Conservation (phyloP, 1,140 invertebrate species). For the Nylanderia fulva region DNA sequence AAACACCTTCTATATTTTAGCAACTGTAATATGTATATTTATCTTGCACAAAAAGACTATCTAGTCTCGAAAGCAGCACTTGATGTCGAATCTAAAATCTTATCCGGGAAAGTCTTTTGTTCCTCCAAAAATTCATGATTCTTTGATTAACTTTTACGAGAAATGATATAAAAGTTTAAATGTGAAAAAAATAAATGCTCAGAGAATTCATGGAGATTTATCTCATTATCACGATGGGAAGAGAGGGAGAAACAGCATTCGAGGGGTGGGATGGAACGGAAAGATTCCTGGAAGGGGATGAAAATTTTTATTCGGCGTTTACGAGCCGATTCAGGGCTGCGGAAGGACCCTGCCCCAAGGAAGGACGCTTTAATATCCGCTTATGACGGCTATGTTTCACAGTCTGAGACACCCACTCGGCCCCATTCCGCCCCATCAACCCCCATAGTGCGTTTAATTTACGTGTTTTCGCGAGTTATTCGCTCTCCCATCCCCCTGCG, state of each 20-base stretch:
- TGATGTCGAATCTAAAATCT: background rate
- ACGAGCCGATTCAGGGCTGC: constrained; percentile 52
- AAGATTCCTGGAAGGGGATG: constrained; percentile 30
- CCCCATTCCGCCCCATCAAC: constrained; percentile 84
- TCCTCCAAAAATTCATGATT: background rate
- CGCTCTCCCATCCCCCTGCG: constrained; percentile 71
- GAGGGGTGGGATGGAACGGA: background rate
- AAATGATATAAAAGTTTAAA: constrained; percentile 16
- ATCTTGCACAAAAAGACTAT: background rate
- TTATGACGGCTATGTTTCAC: constrained; percentile 84
- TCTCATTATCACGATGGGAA: constrained; percentile 14
- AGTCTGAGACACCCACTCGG: constrained; percentile 77
- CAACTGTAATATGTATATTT: background rate
- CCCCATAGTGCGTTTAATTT: constrained; percentile 85
- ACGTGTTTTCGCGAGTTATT: constrained; percentile 86
- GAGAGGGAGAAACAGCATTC: background rate
- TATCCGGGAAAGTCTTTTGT: background rate
- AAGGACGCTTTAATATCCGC: constrained; percentile 82
- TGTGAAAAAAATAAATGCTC: background rate
- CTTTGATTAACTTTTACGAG: background rate
- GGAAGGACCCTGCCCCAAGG: constrained; percentile 46
- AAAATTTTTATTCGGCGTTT: constrained; percentile 66
- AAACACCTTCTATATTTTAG: background rate
- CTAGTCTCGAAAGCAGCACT: background rate
- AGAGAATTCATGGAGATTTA: constrained; percentile 29